Percentiles rank a stretch among this genome's conserved stretches.
Conservation (phyloP, 1,140 invertebrate species). For the Dreissena polymorpha region DNA sequence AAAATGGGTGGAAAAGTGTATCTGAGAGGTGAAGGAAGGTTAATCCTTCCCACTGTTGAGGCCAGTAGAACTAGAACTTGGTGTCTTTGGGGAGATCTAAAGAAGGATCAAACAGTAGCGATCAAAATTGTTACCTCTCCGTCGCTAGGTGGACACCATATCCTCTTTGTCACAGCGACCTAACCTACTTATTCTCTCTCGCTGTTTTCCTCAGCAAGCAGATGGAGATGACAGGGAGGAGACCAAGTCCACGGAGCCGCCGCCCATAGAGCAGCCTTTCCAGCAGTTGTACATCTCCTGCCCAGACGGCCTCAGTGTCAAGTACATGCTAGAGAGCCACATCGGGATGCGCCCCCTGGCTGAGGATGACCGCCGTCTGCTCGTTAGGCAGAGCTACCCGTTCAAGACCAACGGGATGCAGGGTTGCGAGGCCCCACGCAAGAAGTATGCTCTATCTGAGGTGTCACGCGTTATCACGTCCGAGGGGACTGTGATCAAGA, state of each 20-base stretch:
- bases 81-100: too few relatives aligned
- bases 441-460: conserved; percentile 71
- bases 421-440: conserved; percentile 70
- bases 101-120: too few relatives aligned
- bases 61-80: too few relatives aligned
- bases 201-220: conserved; percentile 22
- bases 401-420: conserved; percentile 75
- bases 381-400: conserved; percentile 78
- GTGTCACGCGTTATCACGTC: conserved; percentile 73
- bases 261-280: conserved; percentile 67
- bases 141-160: too few relatives aligned
- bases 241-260: conserved; percentile 57
- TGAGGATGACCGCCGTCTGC: conserved; percentile 70
- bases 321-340: conserved; percentile 74
- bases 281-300: conserved; percentile 77
- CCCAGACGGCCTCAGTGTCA: conserved; percentile 77
- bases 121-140: too few relatives aligned
- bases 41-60: too few relatives aligned
- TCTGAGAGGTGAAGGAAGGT: too few relatives aligned
- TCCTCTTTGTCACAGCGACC: too few relatives aligned
- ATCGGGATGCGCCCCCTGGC: conserved; percentile 70
- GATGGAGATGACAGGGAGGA: conserved; percentile 66
- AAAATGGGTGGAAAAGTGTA: too few relatives aligned
- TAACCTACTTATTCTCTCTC: too few relatives aligned
- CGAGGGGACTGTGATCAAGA: conserved; percentile 78